These are phyloP conservation scores for Mus minutoides DNA, from an alignment of 2,797 vertebrate species.

Conservation along the genomic window DNA sequence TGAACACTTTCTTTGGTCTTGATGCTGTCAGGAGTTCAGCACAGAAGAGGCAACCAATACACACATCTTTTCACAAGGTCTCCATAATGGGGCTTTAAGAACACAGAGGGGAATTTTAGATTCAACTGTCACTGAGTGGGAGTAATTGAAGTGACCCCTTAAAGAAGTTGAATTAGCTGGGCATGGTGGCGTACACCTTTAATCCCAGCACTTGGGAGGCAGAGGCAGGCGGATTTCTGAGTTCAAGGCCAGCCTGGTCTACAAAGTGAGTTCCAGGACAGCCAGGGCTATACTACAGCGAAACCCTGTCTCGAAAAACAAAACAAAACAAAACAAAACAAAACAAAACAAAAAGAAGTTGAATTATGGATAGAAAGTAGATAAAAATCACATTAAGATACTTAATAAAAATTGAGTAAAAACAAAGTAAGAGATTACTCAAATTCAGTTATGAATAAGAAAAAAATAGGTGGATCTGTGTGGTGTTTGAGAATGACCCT, in stretches of 20 bases:
- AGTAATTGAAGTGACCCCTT: neutral
- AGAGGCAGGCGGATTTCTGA: too few species aligned
- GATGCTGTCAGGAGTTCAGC: neutral
- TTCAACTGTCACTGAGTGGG: neutral
- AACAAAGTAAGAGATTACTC: neutral
- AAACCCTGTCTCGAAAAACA: too few species aligned
- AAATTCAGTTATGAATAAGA: conserved; percentile 10
- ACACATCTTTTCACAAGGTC: neutral
- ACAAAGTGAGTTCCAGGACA: too few species aligned
- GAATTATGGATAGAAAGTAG: neutral
- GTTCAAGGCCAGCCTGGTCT: too few species aligned
- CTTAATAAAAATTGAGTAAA: neutral
- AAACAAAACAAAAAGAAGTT: too few species aligned
- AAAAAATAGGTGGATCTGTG: neutral
- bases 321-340: too few species aligned
- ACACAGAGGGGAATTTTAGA: neutral
- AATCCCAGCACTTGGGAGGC: too few species aligned
- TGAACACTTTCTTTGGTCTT: neutral
- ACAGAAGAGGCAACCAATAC: neutral
- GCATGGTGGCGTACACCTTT: too few species aligned
- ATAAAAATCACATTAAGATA: neutral
- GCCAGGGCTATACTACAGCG: too few species aligned
- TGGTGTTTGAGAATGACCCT: neutral
- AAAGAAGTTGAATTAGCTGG: neutral
- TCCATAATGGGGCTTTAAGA: neutral